Base-by-base conservation (phyloP, 2,888 invertebrate genomes). In the Anodontia alba region DNA sequence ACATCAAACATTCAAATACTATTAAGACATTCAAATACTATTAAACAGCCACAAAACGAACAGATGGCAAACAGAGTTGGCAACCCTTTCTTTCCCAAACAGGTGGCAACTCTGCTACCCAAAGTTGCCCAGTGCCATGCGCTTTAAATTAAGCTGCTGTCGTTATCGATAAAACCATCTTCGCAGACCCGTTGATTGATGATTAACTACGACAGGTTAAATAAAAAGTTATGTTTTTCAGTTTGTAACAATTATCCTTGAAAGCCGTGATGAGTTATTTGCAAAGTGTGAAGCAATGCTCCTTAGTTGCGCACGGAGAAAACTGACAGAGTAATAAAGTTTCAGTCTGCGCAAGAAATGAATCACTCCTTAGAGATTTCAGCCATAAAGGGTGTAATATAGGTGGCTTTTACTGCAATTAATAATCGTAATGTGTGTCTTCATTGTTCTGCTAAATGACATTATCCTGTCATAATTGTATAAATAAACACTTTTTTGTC, bases 211-310 rank as follows among this genome's bases (percentile, higher is more conserved):
- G n/a, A n/a, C n/a, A n/a, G n/a, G n/a, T n/a, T n/a, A n/a, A n/a
- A n/a, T n/a, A n/a, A n/a, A n/a, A n/a, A n/a, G n/a, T 38, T 38
- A 38, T 38, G 38, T 38, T 38, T 38, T 5, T 84, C 84, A 84
- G 80, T 84, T 81, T 84, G 76, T 84, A 77, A 76, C 81, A 84
- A 84, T 84, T 81, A 84, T 78, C 42, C 79, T 84, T 84, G 81
- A 81, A 84, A 84, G 81, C 84, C n/a, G 54, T 54, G 54, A 54
- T 54, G 54, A 12, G 26, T 54, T 20, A 20, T 54, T 54, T 26
- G n/a, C n/a, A 26, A 26, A 54, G 54, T 26, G 54, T 26, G 54
- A 54, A 54, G 26, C 12, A 12, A 54, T 20, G 26, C n/a, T 26
- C 23, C 20, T 54, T 54, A 54, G 12, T 7, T 54, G 54, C 12